Conservation (phyloP, 2,888 invertebrate genomes). For the Erebia palarica region DNA sequence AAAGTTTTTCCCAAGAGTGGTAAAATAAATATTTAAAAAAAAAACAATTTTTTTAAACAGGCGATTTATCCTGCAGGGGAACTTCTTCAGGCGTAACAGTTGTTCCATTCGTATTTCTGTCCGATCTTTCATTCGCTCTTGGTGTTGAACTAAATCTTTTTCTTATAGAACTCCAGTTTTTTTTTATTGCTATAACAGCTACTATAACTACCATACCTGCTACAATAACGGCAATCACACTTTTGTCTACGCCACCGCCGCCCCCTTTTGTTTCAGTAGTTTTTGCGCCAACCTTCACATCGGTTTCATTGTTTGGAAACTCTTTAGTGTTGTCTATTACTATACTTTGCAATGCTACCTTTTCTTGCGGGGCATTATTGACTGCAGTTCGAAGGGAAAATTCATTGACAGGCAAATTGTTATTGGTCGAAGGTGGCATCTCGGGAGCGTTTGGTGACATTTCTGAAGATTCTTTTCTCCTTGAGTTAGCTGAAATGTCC, state of each 20-base stretch:
- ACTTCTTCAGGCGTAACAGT: conserved; percentile 64
- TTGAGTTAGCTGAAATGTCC: not conserved
- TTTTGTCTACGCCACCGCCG: conserved; percentile 79
- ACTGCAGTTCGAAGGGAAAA: conserved; percentile 56
- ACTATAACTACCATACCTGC: conserved; percentile 79
- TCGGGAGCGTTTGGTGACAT: conserved; percentile 30
- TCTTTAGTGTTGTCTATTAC: conserved; percentile 44
- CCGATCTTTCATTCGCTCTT: conserved; percentile 59
- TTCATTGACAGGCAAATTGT: conserved; percentile 45
- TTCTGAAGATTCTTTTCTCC: conserved; percentile 24
- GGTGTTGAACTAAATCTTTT: conserved; percentile 68
- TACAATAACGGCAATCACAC: conserved; percentile 78
- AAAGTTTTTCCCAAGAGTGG: conserved; percentile 55
- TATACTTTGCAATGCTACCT: conserved; percentile 44
- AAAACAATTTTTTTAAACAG: conserved; percentile 53
- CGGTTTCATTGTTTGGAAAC: conserved; percentile 45
- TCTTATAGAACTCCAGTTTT: conserved; percentile 80
- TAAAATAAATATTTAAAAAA: conserved; percentile 51
- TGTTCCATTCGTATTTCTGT: conserved; percentile 58
- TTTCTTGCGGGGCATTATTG: conserved; percentile 51
- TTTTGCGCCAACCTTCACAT: conserved; percentile 59
- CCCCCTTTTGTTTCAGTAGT: conserved; percentile 54
- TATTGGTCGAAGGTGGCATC: conserved; percentile 36
- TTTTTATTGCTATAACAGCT: conserved; percentile 79
- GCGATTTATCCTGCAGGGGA: conserved; percentile 72